phyloP scores from a whole-genome alignment of 2,797 vertebrate genomes.

The Euthynnus affinis region DNA sequence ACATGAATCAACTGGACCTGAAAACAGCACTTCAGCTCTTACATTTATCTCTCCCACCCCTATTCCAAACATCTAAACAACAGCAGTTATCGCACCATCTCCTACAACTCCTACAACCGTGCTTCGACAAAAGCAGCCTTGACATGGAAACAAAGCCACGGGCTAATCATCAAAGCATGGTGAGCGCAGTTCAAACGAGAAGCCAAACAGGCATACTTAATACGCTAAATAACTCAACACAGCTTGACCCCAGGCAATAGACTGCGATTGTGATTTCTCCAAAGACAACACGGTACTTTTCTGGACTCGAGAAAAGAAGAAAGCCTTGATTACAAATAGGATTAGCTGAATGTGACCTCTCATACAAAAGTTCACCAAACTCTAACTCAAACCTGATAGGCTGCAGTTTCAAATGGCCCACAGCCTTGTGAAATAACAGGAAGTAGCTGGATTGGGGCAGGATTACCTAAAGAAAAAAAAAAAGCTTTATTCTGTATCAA shows the following conservation, averaged over 20 bases:
- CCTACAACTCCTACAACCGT: constrained; percentile 51
- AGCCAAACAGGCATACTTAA: constrained; percentile 81
- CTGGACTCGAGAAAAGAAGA: constrained; percentile 62
- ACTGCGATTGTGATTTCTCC: constrained; percentile 57
- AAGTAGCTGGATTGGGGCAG: constrained; percentile 9
- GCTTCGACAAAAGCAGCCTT: constrained; percentile 66
- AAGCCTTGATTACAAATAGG: constrained; percentile 70
- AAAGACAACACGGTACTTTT: constrained; percentile 66
- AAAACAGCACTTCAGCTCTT: constrained; percentile 42
- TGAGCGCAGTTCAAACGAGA: constrained; percentile 84
- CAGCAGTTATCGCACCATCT: constrained; percentile 71
- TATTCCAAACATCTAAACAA: constrained; percentile 69
- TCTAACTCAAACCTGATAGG: constrained; percentile 42
- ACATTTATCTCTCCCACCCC: constrained; percentile 43
- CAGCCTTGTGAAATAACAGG: constrained; percentile 31
- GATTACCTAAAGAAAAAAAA: constrained; percentile 21
- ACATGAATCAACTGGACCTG: constrained; percentile 45
- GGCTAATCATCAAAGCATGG: constrained; percentile 87
- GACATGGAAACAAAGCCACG: constrained; percentile 84
- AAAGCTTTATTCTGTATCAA: constrained; percentile 18
- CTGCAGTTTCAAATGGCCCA: constrained; percentile 18
- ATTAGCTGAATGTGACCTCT: constrained; percentile 64
- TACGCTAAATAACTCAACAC: constrained; percentile 82
- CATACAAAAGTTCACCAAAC: constrained; percentile 59
- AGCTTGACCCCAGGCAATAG: constrained; percentile 64